A percentile compares a stretch with the other conserved stretches of the same genome.
Evolutionary conservation across 1,140 invertebrate genomes (phyloP).

Genomic region (Acyrthosiphon pisum): DNA sequence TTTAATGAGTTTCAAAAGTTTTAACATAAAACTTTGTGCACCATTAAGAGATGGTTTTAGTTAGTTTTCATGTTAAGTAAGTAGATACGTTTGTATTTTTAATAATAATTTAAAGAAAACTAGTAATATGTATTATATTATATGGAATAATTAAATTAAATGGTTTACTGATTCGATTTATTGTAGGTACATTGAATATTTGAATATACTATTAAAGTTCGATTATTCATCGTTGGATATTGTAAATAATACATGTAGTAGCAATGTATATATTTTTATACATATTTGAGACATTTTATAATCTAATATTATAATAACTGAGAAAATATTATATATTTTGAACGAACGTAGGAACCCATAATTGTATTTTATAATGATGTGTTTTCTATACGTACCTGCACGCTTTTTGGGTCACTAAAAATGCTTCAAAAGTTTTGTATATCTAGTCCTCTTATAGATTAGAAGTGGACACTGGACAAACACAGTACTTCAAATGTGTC

Average conservation of each 20-base stretch:
- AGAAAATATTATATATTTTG: background rate
- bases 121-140: background rate
- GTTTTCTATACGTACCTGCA: background rate
- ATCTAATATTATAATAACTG: background rate
- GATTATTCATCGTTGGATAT: background rate
- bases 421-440: background rate
- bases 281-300: background rate
- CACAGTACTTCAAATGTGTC: background rate
- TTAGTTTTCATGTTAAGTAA: conserved; percentile 11
- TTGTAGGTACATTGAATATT: background rate
- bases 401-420: background rate
- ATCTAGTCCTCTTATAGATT: background rate
- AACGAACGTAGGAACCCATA: background rate
- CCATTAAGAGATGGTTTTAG: conserved; percentile 9
- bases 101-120: background rate
- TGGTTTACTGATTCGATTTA: background rate
- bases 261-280: background rate
- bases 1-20: background rate
- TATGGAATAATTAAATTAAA: background rate
- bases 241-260: background rate
- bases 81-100: background rate
- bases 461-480: conserved; percentile 6
- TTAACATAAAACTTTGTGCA: conserved; percentile 13
- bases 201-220: background rate
- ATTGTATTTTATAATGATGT: background rate